A percentile compares a stretch with the other conserved stretches of the same genome.
Evolutionary conservation across 2,888 invertebrate genomes (phyloP).

Genomic region (Norana najaformis): DNA sequence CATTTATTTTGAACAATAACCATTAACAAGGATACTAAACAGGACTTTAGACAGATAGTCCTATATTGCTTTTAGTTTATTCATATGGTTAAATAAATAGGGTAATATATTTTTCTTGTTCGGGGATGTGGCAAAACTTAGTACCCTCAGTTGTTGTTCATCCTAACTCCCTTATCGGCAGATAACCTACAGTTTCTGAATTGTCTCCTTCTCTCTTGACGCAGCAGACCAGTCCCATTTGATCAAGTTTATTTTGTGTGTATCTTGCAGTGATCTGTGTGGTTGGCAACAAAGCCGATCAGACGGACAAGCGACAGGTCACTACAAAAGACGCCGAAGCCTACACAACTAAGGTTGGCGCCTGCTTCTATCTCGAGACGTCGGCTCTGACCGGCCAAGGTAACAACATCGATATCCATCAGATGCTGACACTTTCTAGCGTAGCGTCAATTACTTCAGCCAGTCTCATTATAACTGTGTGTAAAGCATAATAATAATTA

Average conservation of each 20-base stretch:
- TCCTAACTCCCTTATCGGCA: too few species aligned
- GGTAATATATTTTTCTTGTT: too few species aligned
- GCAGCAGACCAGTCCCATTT: background rate
- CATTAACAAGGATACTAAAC: background rate
- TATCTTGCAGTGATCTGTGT: background rate
- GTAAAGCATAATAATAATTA: background rate
- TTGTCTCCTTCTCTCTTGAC: too few species aligned
- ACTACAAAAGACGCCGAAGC: conserved; percentile 10
- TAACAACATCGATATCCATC: background rate
- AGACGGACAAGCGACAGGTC: background rate
- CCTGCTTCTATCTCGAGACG: background rate
- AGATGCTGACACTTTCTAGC: background rate
- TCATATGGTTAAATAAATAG: too few species aligned
- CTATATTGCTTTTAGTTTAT: too few species aligned
- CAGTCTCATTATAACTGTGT: background rate
- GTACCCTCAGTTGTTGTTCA: too few species aligned
- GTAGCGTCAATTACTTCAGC: background rate
- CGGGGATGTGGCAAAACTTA: too few species aligned
- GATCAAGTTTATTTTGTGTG: background rate
- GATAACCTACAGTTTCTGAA: too few species aligned
- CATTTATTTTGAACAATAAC: background rate
- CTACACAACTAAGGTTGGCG: background rate
- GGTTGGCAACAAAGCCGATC: background rate
- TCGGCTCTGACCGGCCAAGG: conserved; percentile 9
- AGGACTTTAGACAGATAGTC: too few species aligned